Evolutionary conservation across 1,140 invertebrate species (phyloP).

Genomic region (Philaenus spumarius): DNA sequence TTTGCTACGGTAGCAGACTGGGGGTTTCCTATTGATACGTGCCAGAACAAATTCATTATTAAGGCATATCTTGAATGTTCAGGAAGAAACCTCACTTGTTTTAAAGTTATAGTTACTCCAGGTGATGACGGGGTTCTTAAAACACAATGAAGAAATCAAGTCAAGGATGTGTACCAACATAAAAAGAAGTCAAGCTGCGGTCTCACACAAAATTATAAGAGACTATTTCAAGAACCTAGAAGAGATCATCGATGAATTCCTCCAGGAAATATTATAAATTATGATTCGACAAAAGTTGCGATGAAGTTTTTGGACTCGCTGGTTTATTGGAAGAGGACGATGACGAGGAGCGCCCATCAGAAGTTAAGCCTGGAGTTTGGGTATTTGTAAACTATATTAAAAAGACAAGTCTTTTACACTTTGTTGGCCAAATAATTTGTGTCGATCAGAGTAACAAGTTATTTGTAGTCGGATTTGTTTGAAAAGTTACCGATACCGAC

Average conservation of each 20-base stretch:
- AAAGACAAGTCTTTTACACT: conserved; percentile 31
- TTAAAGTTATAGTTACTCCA: conserved; percentile 2
- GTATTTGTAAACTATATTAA: conserved; percentile 18
- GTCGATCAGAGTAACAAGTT: too few species aligned
- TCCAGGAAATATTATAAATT: conserved; percentile 36
- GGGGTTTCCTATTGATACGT: neutral
- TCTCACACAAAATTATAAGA: conserved; percentile 19
- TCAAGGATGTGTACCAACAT: neutral
- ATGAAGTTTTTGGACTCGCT: conserved; percentile 21
- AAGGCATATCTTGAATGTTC: conserved; percentile 1
- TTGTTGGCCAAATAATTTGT: too few species aligned
- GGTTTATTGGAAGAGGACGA: conserved; percentile 18
- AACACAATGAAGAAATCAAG: neutral
- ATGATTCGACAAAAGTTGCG: conserved; percentile 38
- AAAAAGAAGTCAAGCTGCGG: neutral
- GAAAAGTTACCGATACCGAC: too few species aligned
- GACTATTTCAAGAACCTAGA: conserved; percentile 32
- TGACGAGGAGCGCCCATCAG: conserved; percentile 8
- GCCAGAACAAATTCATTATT: neutral
- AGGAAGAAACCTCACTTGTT: neutral
- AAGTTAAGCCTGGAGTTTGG: conserved; percentile 17
- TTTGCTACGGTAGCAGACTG: neutral
- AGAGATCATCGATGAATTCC: conserved; percentile 30
- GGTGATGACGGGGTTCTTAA: neutral
- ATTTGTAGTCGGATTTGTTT: too few species aligned